Conservation (phyloP, 2,113 vertebrate genomes). For the Nothobranchius furzeri region DNA sequence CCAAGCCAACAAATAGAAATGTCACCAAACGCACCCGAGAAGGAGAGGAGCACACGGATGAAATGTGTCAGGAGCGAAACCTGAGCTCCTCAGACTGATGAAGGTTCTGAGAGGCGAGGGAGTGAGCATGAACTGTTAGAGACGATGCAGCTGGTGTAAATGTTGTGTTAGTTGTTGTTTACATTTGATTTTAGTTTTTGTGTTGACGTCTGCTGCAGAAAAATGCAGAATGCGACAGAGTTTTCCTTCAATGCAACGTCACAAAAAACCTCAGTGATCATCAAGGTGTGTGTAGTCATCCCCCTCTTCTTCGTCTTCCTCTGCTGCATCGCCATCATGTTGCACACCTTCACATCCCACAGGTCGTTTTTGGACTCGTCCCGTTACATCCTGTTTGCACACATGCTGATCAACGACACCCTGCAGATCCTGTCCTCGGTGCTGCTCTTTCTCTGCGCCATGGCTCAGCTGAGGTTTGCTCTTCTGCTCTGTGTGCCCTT, state of each 20-base stretch:
- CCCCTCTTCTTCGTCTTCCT: conserved; percentile 74
- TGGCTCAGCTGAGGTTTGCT: conserved; percentile 56
- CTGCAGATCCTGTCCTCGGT: conserved; percentile 74
- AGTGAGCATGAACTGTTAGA: no score
- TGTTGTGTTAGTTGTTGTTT: no score
- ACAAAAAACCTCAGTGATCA: conserved; percentile 51
- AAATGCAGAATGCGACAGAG: conserved; percentile 74
- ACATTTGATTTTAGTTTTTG: background rate
- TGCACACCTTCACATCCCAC: conserved; percentile 74
- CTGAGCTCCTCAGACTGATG: background rate
- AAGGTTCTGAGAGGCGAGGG: background rate
- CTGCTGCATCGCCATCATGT: conserved; percentile 68
- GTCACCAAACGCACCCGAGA: background rate
- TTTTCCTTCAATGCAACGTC: conserved; percentile 53
- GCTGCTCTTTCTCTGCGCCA: conserved; percentile 71
- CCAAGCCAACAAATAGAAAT: conserved; percentile 1
- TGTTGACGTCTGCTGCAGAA: conserved; percentile 10
- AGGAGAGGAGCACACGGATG: background rate
- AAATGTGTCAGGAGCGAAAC: conserved; percentile 11
- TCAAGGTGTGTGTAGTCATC: conserved; percentile 75
- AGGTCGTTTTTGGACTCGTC: conserved; percentile 74
- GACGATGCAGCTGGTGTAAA: background rate
- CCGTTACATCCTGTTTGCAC: conserved; percentile 78
- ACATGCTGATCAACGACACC: conserved; percentile 80
- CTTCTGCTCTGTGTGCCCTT: conserved; percentile 61